phyloP scores from a whole-genome alignment of 2,797 vertebrate genomes.

The Halcyon badia region DNA sequence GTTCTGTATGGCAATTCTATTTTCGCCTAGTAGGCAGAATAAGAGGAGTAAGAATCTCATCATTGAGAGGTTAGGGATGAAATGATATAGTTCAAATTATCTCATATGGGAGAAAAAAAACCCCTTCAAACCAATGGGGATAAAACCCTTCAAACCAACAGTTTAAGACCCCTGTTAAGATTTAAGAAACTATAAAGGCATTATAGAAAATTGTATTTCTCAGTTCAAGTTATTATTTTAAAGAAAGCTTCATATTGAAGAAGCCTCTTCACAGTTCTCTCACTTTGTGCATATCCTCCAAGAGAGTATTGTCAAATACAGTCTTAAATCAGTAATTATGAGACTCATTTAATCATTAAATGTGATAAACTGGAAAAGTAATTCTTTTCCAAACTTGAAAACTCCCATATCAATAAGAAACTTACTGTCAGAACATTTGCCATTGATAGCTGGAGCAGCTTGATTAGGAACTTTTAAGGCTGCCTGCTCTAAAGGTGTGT shows the following conservation, averaged over 20 bases:
- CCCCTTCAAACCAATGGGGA: not conserved
- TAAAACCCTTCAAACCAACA: not conserved
- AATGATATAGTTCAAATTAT: not conserved
- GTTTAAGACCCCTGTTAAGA: not conserved
- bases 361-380: not conserved
- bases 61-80: not conserved
- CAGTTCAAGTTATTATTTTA: not conserved
- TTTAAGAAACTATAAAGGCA: not conserved
- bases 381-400: not conserved
- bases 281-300: not conserved
- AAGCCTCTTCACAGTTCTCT: not conserved
- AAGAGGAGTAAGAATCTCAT: not conserved
- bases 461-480: not conserved
- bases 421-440: not conserved
- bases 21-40: not conserved
- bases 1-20: not conserved
- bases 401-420: not conserved
- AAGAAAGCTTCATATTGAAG: not conserved
- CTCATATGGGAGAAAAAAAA: accelerated
- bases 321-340: not conserved
- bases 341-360: not conserved
- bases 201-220: not conserved
- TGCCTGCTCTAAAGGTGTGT: not conserved
- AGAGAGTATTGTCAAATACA: not conserved
- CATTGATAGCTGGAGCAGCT: not conserved